Evolutionary conservation across 1,140 invertebrate genomes (phyloP).

Genomic region (Orius insidiosus): DNA sequence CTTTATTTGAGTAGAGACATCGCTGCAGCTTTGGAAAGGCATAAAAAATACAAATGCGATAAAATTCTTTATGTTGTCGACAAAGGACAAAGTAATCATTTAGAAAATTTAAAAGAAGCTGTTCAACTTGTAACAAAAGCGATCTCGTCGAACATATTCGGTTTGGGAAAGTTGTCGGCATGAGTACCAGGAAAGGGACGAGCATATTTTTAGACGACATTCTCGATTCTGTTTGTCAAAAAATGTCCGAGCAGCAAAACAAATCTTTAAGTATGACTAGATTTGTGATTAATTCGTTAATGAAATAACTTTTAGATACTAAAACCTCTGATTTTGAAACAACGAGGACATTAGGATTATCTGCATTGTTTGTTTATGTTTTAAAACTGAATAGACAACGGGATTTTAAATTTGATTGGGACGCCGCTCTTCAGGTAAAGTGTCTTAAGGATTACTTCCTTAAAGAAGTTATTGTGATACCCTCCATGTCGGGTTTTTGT

Average conservation of each 20-base stretch:
- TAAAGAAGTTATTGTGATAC: no score
- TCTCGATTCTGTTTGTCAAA: conserved; percentile 60
- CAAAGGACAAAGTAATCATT: conserved; percentile 68
- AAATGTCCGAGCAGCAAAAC: conserved; percentile 35
- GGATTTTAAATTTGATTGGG: conserved; percentile 78
- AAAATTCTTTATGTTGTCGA: conserved; percentile 79
- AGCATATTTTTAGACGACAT: conserved; percentile 76
- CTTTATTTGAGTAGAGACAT: conserved; percentile 84
- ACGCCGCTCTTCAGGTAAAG: conserved; percentile 52
- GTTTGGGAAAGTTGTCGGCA: conserved; percentile 79
- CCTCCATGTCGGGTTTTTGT: no score
- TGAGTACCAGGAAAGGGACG: conserved; percentile 82
- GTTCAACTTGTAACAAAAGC: conserved; percentile 39
- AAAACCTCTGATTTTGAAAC: conserved; percentile 35
- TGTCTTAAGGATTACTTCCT: no score
- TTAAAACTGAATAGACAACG: conserved; percentile 57
- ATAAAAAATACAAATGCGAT: conserved; percentile 52
- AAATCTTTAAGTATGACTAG: conserved; percentile 47
- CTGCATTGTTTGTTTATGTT: conserved; percentile 76
- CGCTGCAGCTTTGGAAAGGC: conserved; percentile 70
- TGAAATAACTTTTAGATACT: conserved; percentile 19
- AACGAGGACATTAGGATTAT: conserved; percentile 64
- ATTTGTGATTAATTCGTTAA: conserved; percentile 1
- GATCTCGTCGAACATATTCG: conserved; percentile 55
- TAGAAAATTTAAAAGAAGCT: conserved; percentile 45